Conservation (phyloP, 2,113 vertebrate species). For the Cephalopterus ornatus region DNA sequence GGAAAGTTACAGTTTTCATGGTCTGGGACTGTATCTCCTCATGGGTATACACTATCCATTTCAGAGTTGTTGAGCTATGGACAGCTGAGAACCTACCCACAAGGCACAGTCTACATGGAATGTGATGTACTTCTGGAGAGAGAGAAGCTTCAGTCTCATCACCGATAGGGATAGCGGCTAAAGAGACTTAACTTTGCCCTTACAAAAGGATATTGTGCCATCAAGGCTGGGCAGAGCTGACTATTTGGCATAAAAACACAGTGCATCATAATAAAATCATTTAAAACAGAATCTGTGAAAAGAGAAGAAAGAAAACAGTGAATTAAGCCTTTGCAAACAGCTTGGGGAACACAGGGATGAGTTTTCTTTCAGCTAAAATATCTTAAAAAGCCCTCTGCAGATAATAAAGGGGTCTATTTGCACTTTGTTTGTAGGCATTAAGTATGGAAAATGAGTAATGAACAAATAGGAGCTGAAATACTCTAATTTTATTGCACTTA, state of each 20-base stretch:
- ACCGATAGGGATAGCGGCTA: background rate
- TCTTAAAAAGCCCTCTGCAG: background rate
- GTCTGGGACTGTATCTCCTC: background rate
- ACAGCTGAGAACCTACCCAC: background rate
- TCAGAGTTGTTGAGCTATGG: background rate
- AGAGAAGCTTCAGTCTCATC: background rate
- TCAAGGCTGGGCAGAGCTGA: slow-evolving; percentile 89
- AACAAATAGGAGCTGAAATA: background rate
- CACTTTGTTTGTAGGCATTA: background rate
- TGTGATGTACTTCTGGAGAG: background rate
- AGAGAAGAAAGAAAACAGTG: slow-evolving; percentile 29
- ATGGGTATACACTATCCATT: background rate
- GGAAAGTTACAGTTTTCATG: background rate
- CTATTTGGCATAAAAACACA: slow-evolving; percentile 95
- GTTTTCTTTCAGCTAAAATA: background rate
- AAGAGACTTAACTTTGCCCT: background rate
- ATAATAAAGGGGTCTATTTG: background rate
- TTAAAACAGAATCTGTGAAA: slow-evolving; percentile 85
- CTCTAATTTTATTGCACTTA: background rate
- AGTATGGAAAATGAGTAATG: background rate
- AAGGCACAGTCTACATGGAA: background rate
- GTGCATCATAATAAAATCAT: slow-evolving; percentile 96
- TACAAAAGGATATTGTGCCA: slow-evolving; percentile 96
- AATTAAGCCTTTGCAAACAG: background rate
- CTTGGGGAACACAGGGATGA: background rate